phyloP scores from a whole-genome alignment of 2,113 vertebrate genomes.

The Haplochromis vanheusdeni region DNA sequence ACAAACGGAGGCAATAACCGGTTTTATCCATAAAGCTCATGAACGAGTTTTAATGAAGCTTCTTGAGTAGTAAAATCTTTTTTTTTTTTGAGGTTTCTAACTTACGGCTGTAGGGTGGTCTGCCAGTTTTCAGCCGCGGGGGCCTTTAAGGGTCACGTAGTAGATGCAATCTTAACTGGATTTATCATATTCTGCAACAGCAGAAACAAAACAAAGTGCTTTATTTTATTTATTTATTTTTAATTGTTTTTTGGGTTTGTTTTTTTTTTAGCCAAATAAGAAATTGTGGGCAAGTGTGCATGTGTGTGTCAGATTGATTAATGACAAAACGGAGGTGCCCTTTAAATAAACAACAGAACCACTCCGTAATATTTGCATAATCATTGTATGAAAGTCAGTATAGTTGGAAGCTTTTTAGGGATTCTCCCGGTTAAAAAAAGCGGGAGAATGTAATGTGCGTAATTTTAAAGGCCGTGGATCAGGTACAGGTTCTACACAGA shows the following conservation, averaged over 20 bases:
- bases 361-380: not conserved
- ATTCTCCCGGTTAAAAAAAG: not conserved
- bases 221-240: not conserved
- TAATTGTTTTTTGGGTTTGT: rapidly evolving
- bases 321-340: not conserved
- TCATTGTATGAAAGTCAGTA: not conserved
- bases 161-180: not conserved
- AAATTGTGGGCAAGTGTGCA: not conserved
- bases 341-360: not conserved
- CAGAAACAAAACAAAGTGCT: not conserved
- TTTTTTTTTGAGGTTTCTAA: not conserved
- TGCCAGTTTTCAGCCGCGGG: constrained; percentile 1
- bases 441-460: not conserved
- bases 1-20: not conserved
- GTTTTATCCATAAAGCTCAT: not conserved
- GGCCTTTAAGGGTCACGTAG: constrained; percentile 1
- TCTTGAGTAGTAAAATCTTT: not conserved
- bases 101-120: not conserved
- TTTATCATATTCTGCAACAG: not conserved
- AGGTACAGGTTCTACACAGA: not conserved
- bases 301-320: constrained; percentile 1
- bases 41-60: not conserved
- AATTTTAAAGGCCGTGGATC: not conserved
- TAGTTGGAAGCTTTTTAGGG: not conserved
- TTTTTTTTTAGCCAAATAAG: not conserved